Evolutionary conservation across 2,888 invertebrate species (phyloP).

Genomic region (Dryocosmus kuriphilus): DNA sequence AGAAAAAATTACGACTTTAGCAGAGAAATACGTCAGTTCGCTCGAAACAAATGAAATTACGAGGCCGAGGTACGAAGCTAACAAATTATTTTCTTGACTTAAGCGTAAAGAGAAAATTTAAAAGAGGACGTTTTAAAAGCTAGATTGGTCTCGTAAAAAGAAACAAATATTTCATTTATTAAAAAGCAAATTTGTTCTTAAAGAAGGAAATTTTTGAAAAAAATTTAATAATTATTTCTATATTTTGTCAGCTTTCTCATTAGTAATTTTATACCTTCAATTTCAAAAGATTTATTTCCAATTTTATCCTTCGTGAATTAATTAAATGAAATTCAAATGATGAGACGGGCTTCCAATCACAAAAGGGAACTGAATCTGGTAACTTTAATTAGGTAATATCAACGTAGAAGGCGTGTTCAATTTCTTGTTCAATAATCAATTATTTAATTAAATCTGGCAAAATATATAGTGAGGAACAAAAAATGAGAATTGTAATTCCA

Average conservation of each 20-base stretch:
- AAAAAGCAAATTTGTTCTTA: background rate
- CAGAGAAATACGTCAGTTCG: slow-evolving; percentile 32
- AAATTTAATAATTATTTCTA: background rate
- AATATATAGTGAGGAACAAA: background rate
- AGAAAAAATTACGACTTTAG: slow-evolving; percentile 38
- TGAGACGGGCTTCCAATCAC: background rate
- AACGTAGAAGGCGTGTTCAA: background rate
- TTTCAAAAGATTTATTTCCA: background rate
- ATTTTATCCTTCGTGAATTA: background rate
- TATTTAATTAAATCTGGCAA: background rate
- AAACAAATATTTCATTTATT: background rate
- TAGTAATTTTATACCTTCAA: background rate
- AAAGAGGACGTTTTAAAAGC: background rate
- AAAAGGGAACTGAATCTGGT: background rate
- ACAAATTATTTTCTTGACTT: slow-evolving; percentile 26
- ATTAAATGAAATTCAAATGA: background rate
- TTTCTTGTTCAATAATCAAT: background rate
- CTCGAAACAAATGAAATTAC: slow-evolving; percentile 38
- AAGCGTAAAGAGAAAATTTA: background rate
- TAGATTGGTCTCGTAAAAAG: background rate
- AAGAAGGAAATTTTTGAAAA: background rate
- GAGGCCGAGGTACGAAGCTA: background rate
- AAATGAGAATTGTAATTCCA: no score
- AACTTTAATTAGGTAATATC: background rate
- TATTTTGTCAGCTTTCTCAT: background rate